Evolutionary conservation across 2,113 vertebrate species (phyloP), one percentile per base, ranked within the genome.

Genomic region (Canis aureus): DNA sequence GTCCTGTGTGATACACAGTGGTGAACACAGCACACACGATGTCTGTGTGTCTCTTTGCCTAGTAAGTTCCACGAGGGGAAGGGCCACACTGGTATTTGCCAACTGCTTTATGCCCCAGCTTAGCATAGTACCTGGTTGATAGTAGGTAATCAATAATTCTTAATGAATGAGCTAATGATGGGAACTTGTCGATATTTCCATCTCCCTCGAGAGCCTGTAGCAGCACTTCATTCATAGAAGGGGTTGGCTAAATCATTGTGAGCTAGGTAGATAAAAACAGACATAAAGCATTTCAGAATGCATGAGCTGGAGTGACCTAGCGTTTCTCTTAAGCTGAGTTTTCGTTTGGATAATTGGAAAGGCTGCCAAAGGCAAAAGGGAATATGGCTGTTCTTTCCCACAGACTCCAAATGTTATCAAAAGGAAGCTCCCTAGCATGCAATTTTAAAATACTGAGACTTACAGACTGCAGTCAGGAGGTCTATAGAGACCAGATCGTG

Each of bases 141-240:
- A 89, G 73, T 73, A 89, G 69, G 17, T 67, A 92, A 88, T 74
- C 73, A 96, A 71, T 85, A 85, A 83, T 76, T 60, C 67, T 81
- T 92, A 94, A 29, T 78, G 25, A 83, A 35, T 73, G 32, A 90
- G 13, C 80, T 59, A 57, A 64, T 89, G 53, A 81, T 87, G 27
- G 64, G 59, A 94, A 67, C 16, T 84, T 92, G 22, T 92, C 89
- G 27, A 23, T 92, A 64, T 91, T n/a, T 94, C n/a, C 78, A 62
- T 94, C 69, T 92, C 69, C 32, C 49, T 89, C 20, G 53, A 76
- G 78, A 66, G 1, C 67, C 29, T 84, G 29, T 73, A 96, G 94
- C 62, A 95, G 27, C 78, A 35, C n/a, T 35, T 79, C 8, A 2
- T 89, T 91, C 25, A 82, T 91, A 82, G 59, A 86, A 89, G 38